phyloP scores from a whole-genome alignment of 2,797 vertebrate genomes.

The Sebastolobus altivelis region DNA sequence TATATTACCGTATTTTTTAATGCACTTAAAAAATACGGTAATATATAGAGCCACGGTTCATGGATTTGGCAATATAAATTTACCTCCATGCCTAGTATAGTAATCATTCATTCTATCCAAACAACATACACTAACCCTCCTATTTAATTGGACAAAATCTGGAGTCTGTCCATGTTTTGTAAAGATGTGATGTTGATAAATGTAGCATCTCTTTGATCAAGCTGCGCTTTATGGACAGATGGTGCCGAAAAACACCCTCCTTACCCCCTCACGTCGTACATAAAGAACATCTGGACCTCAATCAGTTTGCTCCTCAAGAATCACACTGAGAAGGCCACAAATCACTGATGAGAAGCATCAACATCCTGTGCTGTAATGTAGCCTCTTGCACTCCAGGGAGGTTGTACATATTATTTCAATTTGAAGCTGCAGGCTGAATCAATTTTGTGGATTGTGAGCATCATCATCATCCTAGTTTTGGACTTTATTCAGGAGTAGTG shows the following conservation, averaged over 20 bases:
- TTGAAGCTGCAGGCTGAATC: slow-evolving; percentile 19
- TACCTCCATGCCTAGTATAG: not conserved
- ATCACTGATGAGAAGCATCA: slow-evolving; percentile 20
- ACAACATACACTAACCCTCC: not conserved
- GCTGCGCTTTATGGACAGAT: slow-evolving; percentile 15
- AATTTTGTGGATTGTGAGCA: not conserved
- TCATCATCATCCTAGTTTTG: slow-evolving; percentile 22
- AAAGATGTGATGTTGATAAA: slow-evolving; percentile 2
- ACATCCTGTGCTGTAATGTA: slow-evolving; percentile 17
- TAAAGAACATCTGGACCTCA: slow-evolving; percentile 49
- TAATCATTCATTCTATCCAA: not conserved
- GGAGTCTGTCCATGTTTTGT: not conserved
- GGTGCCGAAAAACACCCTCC: slow-evolving; percentile 10
- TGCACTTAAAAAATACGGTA: not conserved
- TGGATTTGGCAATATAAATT: not conserved
- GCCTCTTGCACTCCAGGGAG: slow-evolving; percentile 1
- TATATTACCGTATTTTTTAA: not conserved
- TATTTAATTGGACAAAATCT: not conserved
- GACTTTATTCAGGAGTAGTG: slow-evolving; percentile 13
- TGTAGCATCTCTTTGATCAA: slow-evolving; percentile 27
- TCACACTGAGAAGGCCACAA: slow-evolving; percentile 6
- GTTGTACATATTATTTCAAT: slow-evolving; percentile 17
- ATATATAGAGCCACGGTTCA: not conserved
- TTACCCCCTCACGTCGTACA: slow-evolving; percentile 5
- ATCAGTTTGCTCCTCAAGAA: slow-evolving; percentile 24